Percentiles rank a stretch among this genome's conserved stretches.
Evolutionary conservation across 2,113 vertebrate genomes (phyloP).

Genomic region (Holacanthus passer): DNA sequence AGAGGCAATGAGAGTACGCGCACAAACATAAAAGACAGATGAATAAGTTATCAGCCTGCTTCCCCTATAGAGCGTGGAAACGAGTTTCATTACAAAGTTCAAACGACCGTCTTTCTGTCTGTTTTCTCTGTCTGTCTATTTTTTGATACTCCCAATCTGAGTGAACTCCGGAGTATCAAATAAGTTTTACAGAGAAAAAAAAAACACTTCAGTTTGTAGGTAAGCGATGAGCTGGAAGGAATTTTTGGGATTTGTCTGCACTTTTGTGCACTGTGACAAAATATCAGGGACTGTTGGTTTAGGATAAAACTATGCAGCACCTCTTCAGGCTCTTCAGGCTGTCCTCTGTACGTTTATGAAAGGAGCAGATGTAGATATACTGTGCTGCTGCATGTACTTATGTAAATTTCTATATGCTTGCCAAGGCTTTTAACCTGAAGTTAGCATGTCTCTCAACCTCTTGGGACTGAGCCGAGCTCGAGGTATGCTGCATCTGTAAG

Average conservation of each 20-base stretch:
- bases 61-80: neutral
- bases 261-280: neutral
- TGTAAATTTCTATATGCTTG: constrained; percentile 3
- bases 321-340: neutral
- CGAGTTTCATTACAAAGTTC: neutral
- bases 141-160: neutral
- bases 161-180: neutral
- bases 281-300: neutral
- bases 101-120: neutral
- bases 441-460: constrained; percentile 24
- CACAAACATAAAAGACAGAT: constrained; percentile 37
- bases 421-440: constrained; percentile 27
- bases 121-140: neutral
- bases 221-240: neutral
- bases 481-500: neutral
- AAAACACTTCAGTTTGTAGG: neutral
- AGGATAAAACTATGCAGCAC: neutral
- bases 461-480: neutral
- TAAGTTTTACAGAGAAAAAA: no score
- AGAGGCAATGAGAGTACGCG: constrained; percentile 12
- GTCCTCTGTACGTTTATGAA: neutral
- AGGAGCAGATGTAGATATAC: neutral
- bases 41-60: constrained; percentile 21
- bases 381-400: neutral
- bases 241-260: no score